Evolutionary conservation across 2,888 invertebrate genomes (phyloP).

Genomic region (Ichneumoninae sp.): DNA sequence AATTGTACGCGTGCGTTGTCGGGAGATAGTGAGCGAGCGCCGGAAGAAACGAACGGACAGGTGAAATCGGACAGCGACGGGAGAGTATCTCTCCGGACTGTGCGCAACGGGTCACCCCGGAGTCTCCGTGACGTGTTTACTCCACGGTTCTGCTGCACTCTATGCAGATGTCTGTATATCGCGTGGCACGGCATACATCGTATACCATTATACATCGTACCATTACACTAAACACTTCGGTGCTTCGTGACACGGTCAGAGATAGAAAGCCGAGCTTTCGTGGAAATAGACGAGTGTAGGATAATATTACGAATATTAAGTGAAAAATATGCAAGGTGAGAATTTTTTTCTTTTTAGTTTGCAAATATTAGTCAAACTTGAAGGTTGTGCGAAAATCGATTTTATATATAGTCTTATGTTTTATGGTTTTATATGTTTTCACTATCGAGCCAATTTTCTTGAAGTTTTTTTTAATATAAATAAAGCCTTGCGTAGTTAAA

Average conservation of each 20-base stretch:
- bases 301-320: not conserved
- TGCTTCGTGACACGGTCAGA: slow-evolving; percentile 1
- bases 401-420: no score
- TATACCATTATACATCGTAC: not conserved
- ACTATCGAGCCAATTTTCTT: not conserved
- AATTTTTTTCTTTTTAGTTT: not conserved
- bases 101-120: slow-evolving; percentile 23
- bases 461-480: not conserved
- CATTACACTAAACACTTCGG: slow-evolving; percentile 22
- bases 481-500: not conserved
- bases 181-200: not conserved
- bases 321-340: not conserved
- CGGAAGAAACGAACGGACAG: slow-evolving; percentile 69
- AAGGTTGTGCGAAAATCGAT: not conserved
- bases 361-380: not conserved
- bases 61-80: slow-evolving; percentile 71
- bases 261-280: slow-evolving; percentile 19
- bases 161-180: slow-evolving; percentile 6
- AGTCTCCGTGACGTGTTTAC: not conserved
- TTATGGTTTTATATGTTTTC: not conserved
- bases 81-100: slow-evolving; percentile 26
- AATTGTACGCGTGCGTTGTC: slow-evolving; percentile 32
- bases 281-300: not conserved
- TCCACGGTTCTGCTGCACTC: slow-evolving; percentile 4
- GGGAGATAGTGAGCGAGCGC: slow-evolving; percentile 21